Evolutionary conservation across 2,888 invertebrate genomes (phyloP), one percentile per base, ranked within the genome.

Genomic region (Liopterus haemorrhoidalis): DNA sequence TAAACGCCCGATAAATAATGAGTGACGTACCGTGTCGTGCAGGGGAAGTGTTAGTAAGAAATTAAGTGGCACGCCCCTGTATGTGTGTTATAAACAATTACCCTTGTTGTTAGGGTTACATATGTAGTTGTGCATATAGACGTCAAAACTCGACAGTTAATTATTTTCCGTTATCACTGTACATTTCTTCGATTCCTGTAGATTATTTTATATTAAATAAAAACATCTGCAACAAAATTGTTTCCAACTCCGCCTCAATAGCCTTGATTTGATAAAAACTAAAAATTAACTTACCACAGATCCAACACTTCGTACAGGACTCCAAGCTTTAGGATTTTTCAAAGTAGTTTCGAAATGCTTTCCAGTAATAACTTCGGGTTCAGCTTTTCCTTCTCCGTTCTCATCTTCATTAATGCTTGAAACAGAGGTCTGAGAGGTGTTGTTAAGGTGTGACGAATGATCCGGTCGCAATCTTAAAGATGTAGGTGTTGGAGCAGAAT

Each of bases 251-350:
- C 5, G 22, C 8, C 18, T 15, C 24, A 15, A 16, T 15, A 22
- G 25, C 22, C 11, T 41, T 11, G 14, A 12, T 20, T 25, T 24
- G 6, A 11, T 1, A 38, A 14, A 16, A n/a, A 38, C 16, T 25
- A 22, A 22, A 22, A 19, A 11, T 32, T 30, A 14, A 51, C 50
- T 46, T 14, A 81, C 81, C 36, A 88, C 82, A 16, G 88, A 88
- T 6, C 89, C 89, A 5, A 87, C 87, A 60, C 87, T 88, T 52
- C 86, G 76, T n/a, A 88, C 85, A 12, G 89, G 89, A 59, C 87
- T 88, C 88, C 89, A 88, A 19, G 87, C 87, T 58, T 85, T 76
- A 14, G 85, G 85, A 67, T 86, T 85, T 57, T 81, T 82, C n/a
- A 82, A 67, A 53, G 81, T 81, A 4, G 79, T 79, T 65, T 83